Conservation (phyloP, 2,797 vertebrate species). For the Argentina silus region DNA sequence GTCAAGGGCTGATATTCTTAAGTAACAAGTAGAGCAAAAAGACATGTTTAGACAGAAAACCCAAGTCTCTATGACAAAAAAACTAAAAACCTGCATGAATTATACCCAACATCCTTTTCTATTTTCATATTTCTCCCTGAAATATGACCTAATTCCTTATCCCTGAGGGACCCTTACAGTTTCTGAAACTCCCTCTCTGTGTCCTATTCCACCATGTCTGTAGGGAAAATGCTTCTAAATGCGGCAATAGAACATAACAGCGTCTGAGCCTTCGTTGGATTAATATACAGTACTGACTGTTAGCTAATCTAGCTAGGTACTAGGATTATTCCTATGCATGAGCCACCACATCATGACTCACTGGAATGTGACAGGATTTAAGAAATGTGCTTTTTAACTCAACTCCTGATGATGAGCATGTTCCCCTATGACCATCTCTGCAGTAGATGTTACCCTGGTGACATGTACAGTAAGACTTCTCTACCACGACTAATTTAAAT, state of each 20-base stretch:
- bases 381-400: background rate
- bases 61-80: constrained; percentile 61
- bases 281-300: background rate
- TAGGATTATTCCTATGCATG: too few species aligned
- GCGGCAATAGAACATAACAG: constrained; percentile 42
- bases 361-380: background rate
- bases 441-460: background rate
- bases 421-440: background rate
- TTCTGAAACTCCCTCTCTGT: constrained; percentile 58
- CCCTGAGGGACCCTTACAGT: constrained; percentile 64
- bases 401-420: background rate
- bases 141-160: constrained; percentile 74
- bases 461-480: too few species aligned
- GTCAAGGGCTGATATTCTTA: constrained; percentile 61
- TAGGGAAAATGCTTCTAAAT: constrained; percentile 31
- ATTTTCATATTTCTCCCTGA: constrained; percentile 64
- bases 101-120: constrained; percentile 59
- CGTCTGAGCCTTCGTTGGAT: background rate
- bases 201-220: constrained; percentile 43
- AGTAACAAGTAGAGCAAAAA: constrained; percentile 38
- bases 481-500: background rate
- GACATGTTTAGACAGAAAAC: constrained; percentile 61
- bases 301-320: background rate
- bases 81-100: constrained; percentile 73
- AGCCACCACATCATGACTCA: background rate